Percentiles rank a stretch among this genome's conserved stretches.
Evolutionary conservation across 1,140 invertebrate species (phyloP).

Genomic region (Marisa cornuarietis): DNA sequence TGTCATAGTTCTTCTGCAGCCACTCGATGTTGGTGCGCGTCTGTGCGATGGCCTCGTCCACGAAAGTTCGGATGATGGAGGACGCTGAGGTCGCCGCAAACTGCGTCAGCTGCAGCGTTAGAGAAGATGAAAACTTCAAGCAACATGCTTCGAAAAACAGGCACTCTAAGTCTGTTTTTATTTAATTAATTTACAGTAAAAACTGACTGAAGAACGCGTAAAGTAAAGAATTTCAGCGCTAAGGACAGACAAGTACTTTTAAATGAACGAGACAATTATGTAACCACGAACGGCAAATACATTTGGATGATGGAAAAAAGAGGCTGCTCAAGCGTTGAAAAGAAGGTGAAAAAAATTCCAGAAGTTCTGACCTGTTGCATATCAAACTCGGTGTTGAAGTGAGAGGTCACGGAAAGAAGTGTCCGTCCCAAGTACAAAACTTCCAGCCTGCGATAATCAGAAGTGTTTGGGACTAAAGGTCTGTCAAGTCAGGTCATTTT

Average conservation of each 20-base stretch:
- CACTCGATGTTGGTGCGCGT: conserved; percentile 18
- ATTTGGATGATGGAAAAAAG: no score
- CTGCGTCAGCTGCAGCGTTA: conserved; percentile 7
- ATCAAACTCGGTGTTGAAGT: conserved; percentile 11
- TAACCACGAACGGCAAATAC: no score
- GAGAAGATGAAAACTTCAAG: not conserved
- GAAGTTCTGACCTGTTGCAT: not conserved
- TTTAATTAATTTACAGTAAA: no score
- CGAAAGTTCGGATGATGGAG: not conserved
- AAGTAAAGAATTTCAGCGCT: no score
- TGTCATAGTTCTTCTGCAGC: conserved; percentile 17
- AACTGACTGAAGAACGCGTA: no score
- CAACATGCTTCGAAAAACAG: no score
- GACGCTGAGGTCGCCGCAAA: not conserved
- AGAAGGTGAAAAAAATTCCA: not conserved
- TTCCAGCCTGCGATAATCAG: not conserved
- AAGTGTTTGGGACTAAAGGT: no score
- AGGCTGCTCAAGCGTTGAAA: no score
- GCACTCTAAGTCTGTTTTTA: no score
- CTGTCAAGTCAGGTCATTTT: no score
- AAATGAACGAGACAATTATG: no score
- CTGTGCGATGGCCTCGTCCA: conserved; percentile 8
- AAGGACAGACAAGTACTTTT: no score
- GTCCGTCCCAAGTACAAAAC: not conserved
- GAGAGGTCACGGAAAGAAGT: not conserved